Evolutionary conservation across 2,888 invertebrate species (phyloP).

Genomic region (Parasteatoda lunata): DNA sequence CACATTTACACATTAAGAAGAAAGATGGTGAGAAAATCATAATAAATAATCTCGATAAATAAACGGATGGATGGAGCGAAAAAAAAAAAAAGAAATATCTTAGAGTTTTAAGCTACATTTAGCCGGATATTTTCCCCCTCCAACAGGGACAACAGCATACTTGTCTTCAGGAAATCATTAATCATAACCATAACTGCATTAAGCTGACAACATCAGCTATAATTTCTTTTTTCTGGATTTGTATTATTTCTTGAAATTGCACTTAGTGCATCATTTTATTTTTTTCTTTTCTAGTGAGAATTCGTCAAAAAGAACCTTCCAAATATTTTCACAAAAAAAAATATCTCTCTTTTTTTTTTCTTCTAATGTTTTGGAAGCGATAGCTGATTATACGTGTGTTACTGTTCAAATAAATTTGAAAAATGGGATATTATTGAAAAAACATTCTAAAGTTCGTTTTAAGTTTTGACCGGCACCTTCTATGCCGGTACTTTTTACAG

Average conservation of each 20-base stretch:
- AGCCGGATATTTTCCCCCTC: conserved; percentile 35
- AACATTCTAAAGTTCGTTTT: no score
- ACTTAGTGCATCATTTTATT: conserved; percentile 18
- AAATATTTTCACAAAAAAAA: neutral
- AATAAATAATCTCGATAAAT: conserved; percentile 68
- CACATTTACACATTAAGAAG: neutral
- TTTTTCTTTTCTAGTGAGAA: neutral
- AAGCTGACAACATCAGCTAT: conserved; percentile 62
- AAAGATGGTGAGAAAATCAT: conserved; percentile 37
- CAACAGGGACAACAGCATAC: conserved; percentile 12
- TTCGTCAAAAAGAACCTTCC: neutral
- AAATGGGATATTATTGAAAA: no score
- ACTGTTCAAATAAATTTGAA: no score
- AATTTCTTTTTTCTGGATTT: conserved; percentile 57
- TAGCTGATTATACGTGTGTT: no score
- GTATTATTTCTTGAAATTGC: conserved; percentile 6
- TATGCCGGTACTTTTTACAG: no score
- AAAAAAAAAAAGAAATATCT: conserved; percentile 24
- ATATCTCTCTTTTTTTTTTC: neutral
- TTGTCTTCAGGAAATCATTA: conserved; percentile 60
- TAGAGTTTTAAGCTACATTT: conserved; percentile 65
- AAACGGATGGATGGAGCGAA: conserved; percentile 45
- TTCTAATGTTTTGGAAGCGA: neutral
- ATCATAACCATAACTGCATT: conserved; percentile 65
- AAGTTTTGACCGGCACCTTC: no score